Percentiles rank a stretch among this genome's conserved stretches.
Conservation (phyloP, 2,888 invertebrate species). For the Dasypogon diadema region DNA sequence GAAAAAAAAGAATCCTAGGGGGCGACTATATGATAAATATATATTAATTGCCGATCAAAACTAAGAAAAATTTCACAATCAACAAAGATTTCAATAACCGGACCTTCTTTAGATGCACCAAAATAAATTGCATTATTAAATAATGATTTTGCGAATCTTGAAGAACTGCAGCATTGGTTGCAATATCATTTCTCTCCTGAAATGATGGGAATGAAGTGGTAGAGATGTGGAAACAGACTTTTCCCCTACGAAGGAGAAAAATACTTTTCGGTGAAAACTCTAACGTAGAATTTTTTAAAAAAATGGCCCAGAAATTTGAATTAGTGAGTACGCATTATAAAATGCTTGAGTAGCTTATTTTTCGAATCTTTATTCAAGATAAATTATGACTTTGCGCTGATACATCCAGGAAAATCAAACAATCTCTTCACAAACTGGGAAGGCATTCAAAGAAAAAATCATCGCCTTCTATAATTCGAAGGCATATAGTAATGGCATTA, state of each 20-base stretch:
- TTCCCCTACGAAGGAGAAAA: not conserved
- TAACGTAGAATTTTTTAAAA: conserved; percentile 18
- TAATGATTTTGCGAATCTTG: not conserved
- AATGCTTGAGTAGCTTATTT: no score
- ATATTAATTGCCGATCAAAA: conserved; percentile 9
- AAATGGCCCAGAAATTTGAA: conserved; percentile 25
- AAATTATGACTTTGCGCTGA: not conserved
- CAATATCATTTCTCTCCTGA: not conserved
- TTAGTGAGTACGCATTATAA: conserved; percentile 7
- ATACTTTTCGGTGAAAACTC: not conserved
- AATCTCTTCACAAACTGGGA: not conserved
- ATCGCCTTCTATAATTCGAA: not conserved
- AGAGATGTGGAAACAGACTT: not conserved
- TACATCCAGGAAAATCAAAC: not conserved
- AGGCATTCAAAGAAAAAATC: not conserved
- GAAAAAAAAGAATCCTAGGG: conserved; percentile 25
- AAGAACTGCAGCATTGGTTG: conserved; percentile 12
- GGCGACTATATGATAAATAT: not conserved
- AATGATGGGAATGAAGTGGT: not conserved
- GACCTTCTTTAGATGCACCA: not conserved
- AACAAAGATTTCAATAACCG: not conserved
- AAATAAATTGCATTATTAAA: conserved; percentile 1
- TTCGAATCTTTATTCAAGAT: no score
- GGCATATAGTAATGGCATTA: no score
- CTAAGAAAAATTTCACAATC: not conserved